Conservation (phyloP, 2,888 invertebrate species). For the Camptogramma bilineatum region DNA sequence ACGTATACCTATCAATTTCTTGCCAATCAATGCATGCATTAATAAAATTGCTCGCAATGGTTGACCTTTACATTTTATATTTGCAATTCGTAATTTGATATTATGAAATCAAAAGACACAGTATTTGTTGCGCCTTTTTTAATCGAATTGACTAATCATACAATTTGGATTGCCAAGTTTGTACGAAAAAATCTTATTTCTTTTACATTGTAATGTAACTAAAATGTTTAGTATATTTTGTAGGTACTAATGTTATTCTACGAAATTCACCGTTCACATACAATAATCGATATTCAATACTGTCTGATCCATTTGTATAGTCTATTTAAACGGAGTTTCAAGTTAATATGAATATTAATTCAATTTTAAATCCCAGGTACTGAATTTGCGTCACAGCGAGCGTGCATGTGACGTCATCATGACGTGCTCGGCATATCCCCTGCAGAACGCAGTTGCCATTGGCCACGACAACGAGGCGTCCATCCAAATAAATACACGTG, state of each 20-base stretch:
- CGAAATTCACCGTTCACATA: background rate
- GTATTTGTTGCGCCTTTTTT: slow-evolving; percentile 3
- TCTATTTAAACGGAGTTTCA: background rate
- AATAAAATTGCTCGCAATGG: slow-evolving; percentile 10
- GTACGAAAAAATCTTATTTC: background rate
- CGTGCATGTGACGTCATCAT: slow-evolving; percentile 14
- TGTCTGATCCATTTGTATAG: background rate
- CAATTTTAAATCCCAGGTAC: background rate
- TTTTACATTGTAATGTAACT: too few species aligned
- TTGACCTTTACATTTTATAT: slow-evolving; percentile 19
- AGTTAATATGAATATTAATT: too few species aligned
- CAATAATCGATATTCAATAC: background rate
- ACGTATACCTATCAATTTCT: background rate
- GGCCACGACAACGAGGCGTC: slow-evolving; percentile 13
- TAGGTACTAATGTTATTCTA: background rate
- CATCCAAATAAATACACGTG: slow-evolving; percentile 32
- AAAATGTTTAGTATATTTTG: too few species aligned
- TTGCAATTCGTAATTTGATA: slow-evolving; percentile 20
- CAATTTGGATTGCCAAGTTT: background rate
- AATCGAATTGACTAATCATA: slow-evolving; percentile 5
- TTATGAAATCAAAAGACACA: slow-evolving; percentile 13
- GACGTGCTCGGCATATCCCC: slow-evolving; percentile 17
- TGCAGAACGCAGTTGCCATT: slow-evolving; percentile 23
- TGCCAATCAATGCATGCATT: slow-evolving; percentile 11
- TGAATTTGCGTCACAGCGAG: slow-evolving; percentile 1